These are phyloP conservation scores for Macrocentrus cingulum DNA, from an alignment of 1,140 invertebrate genomes.

Conservation along the genomic window DNA sequence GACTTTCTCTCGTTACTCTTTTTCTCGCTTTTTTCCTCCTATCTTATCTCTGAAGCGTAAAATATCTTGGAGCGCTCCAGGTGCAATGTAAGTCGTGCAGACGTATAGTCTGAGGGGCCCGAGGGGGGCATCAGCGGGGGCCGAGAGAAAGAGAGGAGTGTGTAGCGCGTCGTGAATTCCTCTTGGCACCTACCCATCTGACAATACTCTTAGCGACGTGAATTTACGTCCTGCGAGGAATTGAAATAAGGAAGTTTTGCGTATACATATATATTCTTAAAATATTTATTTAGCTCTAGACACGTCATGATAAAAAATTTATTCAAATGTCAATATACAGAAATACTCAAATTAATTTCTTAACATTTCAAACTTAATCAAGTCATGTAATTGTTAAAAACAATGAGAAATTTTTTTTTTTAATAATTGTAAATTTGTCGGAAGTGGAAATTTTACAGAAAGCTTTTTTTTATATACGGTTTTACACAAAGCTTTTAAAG, in stretches of 20 bases:
- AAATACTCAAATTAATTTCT: neutral
- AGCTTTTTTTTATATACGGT: too few species aligned
- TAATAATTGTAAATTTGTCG: too few species aligned
- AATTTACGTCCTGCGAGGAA: slow-evolving; percentile 46
- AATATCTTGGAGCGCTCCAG: slow-evolving; percentile 3
- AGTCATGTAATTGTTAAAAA: too few species aligned
- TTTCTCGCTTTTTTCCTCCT: slow-evolving; percentile 30
- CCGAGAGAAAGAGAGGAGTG: slow-evolving; percentile 2
- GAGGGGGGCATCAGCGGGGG: neutral
- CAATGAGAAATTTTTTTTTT: neutral
- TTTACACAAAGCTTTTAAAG: too few species aligned
- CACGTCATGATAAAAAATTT: too few species aligned
- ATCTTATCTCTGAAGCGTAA: slow-evolving; percentile 27
- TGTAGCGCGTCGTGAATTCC: slow-evolving; percentile 27
- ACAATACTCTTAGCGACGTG: slow-evolving; percentile 33
- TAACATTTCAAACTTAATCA: too few species aligned
- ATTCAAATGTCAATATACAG: neutral
- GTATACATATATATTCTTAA: neutral
- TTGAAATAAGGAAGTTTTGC: slow-evolving; percentile 42
- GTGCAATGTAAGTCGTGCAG: slow-evolving; percentile 8
- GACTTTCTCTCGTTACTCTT: too few species aligned
- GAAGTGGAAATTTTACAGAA: too few species aligned
- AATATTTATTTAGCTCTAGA: too few species aligned
- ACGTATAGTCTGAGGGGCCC: neutral
- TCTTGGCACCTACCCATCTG: slow-evolving; percentile 26